A percentile compares a stretch with the other conserved stretches of the same genome.
These are phyloP conservation scores for Crotophaga sulcirostris DNA, from an alignment of 2,113 vertebrate species.

Conservation along the genomic window DNA sequence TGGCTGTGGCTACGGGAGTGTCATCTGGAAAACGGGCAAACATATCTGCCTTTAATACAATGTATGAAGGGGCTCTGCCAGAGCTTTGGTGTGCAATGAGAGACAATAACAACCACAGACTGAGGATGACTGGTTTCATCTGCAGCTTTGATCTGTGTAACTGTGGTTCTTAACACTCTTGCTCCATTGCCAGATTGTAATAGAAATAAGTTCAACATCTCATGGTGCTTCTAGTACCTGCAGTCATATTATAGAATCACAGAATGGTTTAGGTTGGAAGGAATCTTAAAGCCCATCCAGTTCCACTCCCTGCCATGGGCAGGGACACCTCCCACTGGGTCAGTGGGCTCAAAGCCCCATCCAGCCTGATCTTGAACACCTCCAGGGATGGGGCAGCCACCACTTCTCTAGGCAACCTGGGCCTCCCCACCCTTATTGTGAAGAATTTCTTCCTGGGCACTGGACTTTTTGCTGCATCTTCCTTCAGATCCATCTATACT, in stretches of 20 bases:
- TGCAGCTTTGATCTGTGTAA: background rate
- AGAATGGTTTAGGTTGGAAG: no score
- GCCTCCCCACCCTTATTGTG: no score
- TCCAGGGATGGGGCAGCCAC: no score
- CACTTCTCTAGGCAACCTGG: no score
- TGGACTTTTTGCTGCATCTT: background rate
- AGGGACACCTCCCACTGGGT: no score
- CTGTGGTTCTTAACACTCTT: background rate
- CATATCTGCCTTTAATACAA: fast-evolving
- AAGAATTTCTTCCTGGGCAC: background rate
- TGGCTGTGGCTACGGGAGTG: slow-evolving; percentile 90
- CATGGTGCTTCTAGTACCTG: background rate
- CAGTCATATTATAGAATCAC: background rate
- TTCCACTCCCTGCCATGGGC: no score
- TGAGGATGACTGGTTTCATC: fast-evolving
- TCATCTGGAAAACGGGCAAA: slow-evolving; percentile 80
- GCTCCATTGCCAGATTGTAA: no score
- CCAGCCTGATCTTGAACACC: no score
- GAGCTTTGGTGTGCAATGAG: background rate
- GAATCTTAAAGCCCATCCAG: no score
- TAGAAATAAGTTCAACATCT: background rate
- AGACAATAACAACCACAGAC: background rate
- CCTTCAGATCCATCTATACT: background rate
- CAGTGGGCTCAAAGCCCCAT: no score
- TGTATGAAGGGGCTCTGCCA: fast-evolving